A percentile compares a stretch with the other conserved stretches of the same genome.
Conservation (phyloP, 2,888 invertebrate genomes). For the Diogma glabrata region DNA sequence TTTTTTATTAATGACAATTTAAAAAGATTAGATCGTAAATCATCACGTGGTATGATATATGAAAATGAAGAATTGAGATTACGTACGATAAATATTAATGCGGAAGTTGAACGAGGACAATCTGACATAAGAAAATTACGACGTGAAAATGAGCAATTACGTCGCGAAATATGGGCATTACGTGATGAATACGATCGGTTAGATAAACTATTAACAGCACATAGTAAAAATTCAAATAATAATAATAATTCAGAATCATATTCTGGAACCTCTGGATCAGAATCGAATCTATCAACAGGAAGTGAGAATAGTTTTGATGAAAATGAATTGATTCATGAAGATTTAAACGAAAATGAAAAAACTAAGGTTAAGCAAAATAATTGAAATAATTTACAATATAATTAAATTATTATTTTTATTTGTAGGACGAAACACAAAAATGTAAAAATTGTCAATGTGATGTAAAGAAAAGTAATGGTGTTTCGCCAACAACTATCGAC, state of each 20-base stretch:
- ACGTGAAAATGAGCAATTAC: slow-evolving; percentile 75
- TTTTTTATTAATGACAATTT: background rate
- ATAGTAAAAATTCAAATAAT: slow-evolving; percentile 12
- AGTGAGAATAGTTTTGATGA: slow-evolving; percentile 23
- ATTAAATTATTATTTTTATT: background rate
- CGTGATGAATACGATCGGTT: slow-evolving; percentile 81
- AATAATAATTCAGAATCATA: slow-evolving; percentile 7
- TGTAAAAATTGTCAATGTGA: too few relatives aligned
- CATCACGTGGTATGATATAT: slow-evolving; percentile 85
- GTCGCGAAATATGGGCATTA: slow-evolving; percentile 75
- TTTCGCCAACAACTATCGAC: background rate
- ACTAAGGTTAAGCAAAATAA: too few relatives aligned
- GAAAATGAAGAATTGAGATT: slow-evolving; percentile 85
- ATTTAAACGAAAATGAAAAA: slow-evolving; percentile 5
- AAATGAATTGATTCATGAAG: slow-evolving; percentile 24
- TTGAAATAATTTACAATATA: too few relatives aligned
- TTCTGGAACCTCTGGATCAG: background rate
- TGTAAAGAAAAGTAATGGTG: too few relatives aligned
- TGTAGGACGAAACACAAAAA: too few relatives aligned
- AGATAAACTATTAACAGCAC: slow-evolving; percentile 61
- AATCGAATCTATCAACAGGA: slow-evolving; percentile 1
- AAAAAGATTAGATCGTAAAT: slow-evolving; percentile 72
- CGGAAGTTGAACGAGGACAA: slow-evolving; percentile 85
- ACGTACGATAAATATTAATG: slow-evolving; percentile 83
- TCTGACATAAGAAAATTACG: slow-evolving; percentile 81